Base-by-base conservation (phyloP, 2,888 invertebrate genomes). In the Amphipyra tragopoginis region DNA sequence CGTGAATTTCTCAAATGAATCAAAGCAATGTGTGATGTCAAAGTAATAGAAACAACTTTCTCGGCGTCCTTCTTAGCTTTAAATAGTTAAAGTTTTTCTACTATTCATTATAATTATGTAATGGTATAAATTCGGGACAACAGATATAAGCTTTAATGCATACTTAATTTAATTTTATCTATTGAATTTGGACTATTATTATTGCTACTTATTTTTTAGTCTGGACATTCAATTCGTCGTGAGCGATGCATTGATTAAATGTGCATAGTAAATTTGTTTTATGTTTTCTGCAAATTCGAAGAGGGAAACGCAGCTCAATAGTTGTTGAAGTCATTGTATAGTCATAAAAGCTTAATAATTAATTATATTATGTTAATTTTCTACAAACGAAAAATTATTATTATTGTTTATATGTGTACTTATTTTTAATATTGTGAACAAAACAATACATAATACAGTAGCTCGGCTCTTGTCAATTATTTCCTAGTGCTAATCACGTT, bases 51-150 rank as follows among this genome's bases (percentile, higher is more conserved):
- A 85, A 83, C 81, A 73, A 85, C 83, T 88, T 83, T 87, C 81
- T 88, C 87, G 88, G 86, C 91, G 92, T 93, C 92, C 92, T 89
- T 90, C 86, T 88, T 90, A 93, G 93, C 93, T 93, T 93, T 93
- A 93, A 93, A 90, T 92, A 89, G 85, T 87, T 86, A 87, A 49
- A 85, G 78, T 76, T 65, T 74, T 66, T 77, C 71, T 74, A 70
- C 67, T 75, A 69, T 73, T 79, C 72, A 74, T 62, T 64, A 65
- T 65, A 21, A 21, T 21, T 21, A 53, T 72, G 57, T 76, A 71
- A 63, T 65, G 56, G 49, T 65, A 58, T 63, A 56, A 50, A 65
- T 65, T 56, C 63, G 60, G 56, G 57, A 75, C 65, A 66, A 54
- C 71, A 53, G 64, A 75, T 65, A 61, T 55, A 67, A 77, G 75